These are phyloP conservation scores for Pongo pygmaeus DNA, from an alignment of 2,113 vertebrate species.

Conservation along the genomic window DNA sequence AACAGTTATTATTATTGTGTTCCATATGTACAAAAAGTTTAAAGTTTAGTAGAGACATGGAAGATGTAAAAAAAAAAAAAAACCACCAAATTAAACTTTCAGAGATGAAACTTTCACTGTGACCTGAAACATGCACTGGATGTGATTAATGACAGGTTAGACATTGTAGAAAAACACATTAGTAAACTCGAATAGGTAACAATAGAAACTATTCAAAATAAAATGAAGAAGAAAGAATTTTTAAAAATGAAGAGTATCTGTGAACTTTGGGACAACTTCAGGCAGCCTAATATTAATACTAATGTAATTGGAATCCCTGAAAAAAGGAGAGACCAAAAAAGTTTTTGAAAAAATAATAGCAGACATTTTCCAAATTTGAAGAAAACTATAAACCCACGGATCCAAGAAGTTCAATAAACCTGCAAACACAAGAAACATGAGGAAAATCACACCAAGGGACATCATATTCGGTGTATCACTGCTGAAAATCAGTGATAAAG, in stretches of 20 bases:
- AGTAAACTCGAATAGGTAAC: background rate
- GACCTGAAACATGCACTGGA: background rate
- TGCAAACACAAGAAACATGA: background rate
- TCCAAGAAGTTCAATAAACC: background rate
- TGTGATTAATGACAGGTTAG: background rate
- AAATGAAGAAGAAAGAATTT: background rate
- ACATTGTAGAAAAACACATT: background rate
- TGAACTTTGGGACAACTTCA: background rate
- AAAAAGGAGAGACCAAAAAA: background rate
- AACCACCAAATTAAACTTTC: background rate
- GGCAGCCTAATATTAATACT: background rate
- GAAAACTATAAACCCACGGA: background rate
- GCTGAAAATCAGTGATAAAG: background rate
- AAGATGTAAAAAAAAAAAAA: background rate
- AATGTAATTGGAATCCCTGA: background rate
- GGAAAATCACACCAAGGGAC: background rate
- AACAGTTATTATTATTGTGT: background rate
- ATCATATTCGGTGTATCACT: background rate
- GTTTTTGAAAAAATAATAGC: background rate
- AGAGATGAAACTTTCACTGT: background rate
- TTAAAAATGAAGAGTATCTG: background rate
- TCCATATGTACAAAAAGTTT: background rate
- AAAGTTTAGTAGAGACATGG: background rate
- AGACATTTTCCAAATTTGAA: background rate
- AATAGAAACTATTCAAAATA: background rate